Evolutionary conservation across 2,888 invertebrate species (phyloP).

Genomic region (Tiphia femorata): DNA sequence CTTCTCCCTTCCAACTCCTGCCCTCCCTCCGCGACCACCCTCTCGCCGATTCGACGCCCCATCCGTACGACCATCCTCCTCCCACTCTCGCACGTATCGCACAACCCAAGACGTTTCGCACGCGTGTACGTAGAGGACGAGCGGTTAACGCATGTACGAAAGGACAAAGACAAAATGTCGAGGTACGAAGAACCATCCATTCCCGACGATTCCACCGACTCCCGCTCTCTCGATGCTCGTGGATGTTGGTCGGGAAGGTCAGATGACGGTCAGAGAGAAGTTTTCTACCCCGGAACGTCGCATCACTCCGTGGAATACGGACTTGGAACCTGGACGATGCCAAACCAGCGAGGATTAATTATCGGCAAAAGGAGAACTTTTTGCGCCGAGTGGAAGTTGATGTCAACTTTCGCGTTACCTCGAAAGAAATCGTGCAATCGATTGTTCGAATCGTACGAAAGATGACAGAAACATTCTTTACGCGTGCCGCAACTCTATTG

Average conservation of each 20-base stretch:
- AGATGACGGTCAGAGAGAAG: background rate
- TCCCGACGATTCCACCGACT: background rate
- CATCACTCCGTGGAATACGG: background rate
- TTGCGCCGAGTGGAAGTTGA: too few species aligned
- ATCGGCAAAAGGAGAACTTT: too few species aligned
- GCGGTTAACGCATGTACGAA: slow-evolving; percentile 52
- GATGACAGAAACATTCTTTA: too few species aligned
- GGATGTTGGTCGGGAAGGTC: background rate
- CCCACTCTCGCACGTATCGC: slow-evolving; percentile 53
- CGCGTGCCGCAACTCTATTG: too few species aligned
- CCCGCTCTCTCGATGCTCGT: background rate
- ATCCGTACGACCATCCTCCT: slow-evolving; percentile 44
- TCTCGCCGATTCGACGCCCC: slow-evolving; percentile 48
- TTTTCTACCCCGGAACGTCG: too few species aligned
- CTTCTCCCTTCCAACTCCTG: slow-evolving; percentile 46
- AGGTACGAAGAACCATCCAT: slow-evolving; percentile 5
- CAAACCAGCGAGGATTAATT: too few species aligned
- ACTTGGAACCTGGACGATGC: too few species aligned
- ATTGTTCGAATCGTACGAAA: too few species aligned
- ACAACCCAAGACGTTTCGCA: slow-evolving; percentile 55
- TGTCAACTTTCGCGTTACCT: too few species aligned
- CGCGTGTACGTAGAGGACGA: slow-evolving; percentile 20
- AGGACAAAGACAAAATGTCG: slow-evolving; percentile 14
- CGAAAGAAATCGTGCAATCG: too few species aligned
- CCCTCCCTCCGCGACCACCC: slow-evolving; percentile 27